Conservation (phyloP, 2,113 vertebrate genomes). For the Hippocampus abdominalis region DNA sequence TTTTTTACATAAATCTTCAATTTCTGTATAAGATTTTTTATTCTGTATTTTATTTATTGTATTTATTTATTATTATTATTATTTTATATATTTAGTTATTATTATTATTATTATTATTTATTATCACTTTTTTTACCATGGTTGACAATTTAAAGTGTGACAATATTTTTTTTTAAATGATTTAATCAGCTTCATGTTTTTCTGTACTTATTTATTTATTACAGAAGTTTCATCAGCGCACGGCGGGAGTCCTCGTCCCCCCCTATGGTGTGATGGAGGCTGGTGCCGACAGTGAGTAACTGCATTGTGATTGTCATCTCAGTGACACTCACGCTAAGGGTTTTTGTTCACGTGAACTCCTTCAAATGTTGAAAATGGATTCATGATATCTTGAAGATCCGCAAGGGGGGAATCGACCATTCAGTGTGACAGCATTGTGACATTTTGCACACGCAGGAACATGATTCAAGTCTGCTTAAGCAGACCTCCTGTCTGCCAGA, state of each 20-base stretch:
- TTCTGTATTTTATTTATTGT: no score
- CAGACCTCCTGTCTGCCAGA: constrained; percentile 1
- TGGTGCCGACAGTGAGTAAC: constrained; percentile 87
- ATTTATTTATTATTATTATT: no score
- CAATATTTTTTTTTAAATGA: background rate
- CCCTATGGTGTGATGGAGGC: constrained; percentile 98
- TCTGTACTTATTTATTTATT: constrained; percentile 12
- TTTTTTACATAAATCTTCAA: no score
- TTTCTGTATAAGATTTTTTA: no score
- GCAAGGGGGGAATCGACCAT: background rate
- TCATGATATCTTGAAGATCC: background rate
- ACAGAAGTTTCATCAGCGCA: constrained; percentile 92
- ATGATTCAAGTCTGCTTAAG: constrained; percentile 8
- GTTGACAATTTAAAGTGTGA: background rate
- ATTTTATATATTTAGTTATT: no score
- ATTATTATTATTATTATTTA: no score
- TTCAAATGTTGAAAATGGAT: background rate
- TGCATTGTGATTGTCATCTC: background rate
- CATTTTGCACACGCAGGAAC: background rate
- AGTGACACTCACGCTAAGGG: background rate
- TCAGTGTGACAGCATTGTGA: background rate
- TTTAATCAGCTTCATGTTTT: background rate
- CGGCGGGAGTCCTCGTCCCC: constrained; percentile 92
- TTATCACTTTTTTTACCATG: no score
- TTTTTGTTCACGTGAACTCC: background rate